Percentiles rank a stretch among this genome's conserved stretches.
These are phyloP conservation scores for Hemaris fuciformis DNA, from an alignment of 2,888 invertebrate genomes.

Conservation along the genomic window DNA sequence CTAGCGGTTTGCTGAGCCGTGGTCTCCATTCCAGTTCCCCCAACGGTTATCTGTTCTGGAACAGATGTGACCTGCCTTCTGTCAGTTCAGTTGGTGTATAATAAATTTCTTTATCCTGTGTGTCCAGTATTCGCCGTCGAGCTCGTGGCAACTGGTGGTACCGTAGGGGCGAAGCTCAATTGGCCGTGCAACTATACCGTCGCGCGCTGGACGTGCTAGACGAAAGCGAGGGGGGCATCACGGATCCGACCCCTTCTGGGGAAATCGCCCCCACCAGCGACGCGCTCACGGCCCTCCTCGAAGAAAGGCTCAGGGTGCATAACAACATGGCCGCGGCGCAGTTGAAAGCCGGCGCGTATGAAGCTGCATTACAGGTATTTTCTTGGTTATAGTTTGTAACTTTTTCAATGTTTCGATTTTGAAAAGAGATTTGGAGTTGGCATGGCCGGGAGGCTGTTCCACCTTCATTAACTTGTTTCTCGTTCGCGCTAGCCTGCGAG, in stretches of 20 bases:
- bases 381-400: background rate
- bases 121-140: conserved; percentile 73
- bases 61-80: too few species aligned
- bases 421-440: too few species aligned
- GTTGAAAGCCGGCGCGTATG: conserved; percentile 92
- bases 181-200: conserved; percentile 93
- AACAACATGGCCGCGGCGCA: conserved; percentile 97
- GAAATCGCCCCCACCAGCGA: conserved; percentile 57
- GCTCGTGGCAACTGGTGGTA: conserved; percentile 96
- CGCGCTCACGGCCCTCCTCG: conserved; percentile 80
- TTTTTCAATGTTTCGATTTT: too few species aligned
- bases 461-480: too few species aligned
- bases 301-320: conserved; percentile 91
- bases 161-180: conserved; percentile 88
- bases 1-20: too few species aligned
- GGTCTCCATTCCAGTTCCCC: too few species aligned
- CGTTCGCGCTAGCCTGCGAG: too few species aligned
- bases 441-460: too few species aligned
- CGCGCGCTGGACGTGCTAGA: conserved; percentile 92
- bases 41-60: too few species aligned
- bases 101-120: conserved; percentile 6
- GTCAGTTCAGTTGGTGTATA: too few species aligned
- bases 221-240: conserved; percentile 85
- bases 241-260: conserved; percentile 76
- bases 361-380: conserved; percentile 87